Evolutionary conservation across 2,113 vertebrate species (phyloP), one percentile per base, ranked within the genome.

Genomic region (Xerus inauris): DNA sequence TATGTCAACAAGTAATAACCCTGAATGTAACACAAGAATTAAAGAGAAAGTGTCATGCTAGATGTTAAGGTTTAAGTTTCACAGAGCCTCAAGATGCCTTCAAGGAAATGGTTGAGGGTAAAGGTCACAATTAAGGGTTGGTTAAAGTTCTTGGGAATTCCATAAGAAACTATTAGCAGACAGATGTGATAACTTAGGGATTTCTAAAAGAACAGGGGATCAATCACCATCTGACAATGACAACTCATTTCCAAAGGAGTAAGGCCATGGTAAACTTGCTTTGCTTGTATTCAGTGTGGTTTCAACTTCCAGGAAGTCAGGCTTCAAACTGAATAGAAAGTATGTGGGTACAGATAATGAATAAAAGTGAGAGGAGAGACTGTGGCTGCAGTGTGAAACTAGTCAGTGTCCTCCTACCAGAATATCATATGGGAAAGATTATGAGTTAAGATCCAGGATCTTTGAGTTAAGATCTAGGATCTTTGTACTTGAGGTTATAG

Each of bases 311-410:
- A 82, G n/a, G 59, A 96, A 82, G n/a, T 75, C 42, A 83, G 69
- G 26, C 45, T 87, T 38, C 76, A 95, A 92, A 67, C 30, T 59
- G 69, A 95, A 83, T 42, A 93, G 13, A 35, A 81, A 94, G 49
- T 57, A 30, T 59, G 17, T 77, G 49, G 42, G 38, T 65, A 45
- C 24, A 94, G 89, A 75, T 76, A 89, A 91, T 30, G 16, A 16
- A 79, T 49, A n/a, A 79, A 92, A 89, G 86, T 85, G 32, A 79
- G 4, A 38, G 22, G 13, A 26, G 8, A 62, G 72, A 87, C 76
- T 75, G 79, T 30, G 17, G 77, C 8, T 92, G 20, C 10, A 82
- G 30, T 30, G 85, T 35, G 54, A 94, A 89, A 82, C 2, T 54
- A 65, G 13, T 54, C 28, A 64, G 54, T 88, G 62, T 93, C 51